Base-by-base conservation (phyloP, 2,888 invertebrate species). In the Lepidonotus clava region DNA sequence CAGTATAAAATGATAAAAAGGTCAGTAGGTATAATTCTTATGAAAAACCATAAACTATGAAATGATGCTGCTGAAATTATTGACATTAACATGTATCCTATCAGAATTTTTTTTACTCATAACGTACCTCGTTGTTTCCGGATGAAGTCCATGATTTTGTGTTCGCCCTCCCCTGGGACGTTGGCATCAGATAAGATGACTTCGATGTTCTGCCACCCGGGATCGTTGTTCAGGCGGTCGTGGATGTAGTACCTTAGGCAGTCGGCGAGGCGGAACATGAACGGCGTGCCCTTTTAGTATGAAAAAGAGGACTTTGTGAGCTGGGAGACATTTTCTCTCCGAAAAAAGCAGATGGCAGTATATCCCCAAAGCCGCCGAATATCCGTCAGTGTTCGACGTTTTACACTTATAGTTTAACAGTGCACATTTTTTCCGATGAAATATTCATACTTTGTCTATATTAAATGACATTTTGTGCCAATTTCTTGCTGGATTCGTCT, bases 91-190 rank as follows among this genome's bases (percentile, higher is more conserved):
- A n/a, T n/a, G n/a, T n/a, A n/a, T n/a, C n/a, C n/a, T n/a, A n/a
- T n/a, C n/a, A 51, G 11, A 21, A 51, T 51, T 14, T 51, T 51
- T 51, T 51, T 51, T 14, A 14, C 14, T 51, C 51, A 51, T 51
- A n/a, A 28, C 36, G 18, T 94, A 96, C 97, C 96, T 94, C 99
- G 96, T 95, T 99, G 99, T 91, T 96, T 96, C n/a, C 99, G 96
- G 91, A 99, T 98, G 93, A 96, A 99, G 95, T 99, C 99, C 99
- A 99, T 99, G 91, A 99, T 99, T 95, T 99, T 99, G 94, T 99
- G 99, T 94, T 99, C 99, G 0, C 99, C 94, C 87, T 94, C 94
- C 2, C 94, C 94, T 0, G 94, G 94, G 5, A 98, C 98, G 94
- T 99, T 99, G 0, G 99, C 99, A 94, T 99, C 99, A 0, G 99